phyloP scores from a whole-genome alignment of 2,113 vertebrate species.

The Pseudonaja textilis region DNA sequence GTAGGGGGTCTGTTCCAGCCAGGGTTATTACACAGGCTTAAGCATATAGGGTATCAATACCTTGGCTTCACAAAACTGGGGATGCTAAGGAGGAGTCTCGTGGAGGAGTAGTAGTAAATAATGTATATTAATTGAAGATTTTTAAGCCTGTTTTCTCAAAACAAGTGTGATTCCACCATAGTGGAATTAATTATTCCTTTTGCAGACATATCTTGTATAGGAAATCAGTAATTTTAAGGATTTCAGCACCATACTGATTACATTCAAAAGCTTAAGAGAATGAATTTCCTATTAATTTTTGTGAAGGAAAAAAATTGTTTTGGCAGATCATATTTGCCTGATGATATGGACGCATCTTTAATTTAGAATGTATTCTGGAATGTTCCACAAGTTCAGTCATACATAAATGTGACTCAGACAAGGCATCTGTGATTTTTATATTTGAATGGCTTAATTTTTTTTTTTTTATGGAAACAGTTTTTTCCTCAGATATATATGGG shows the following conservation, averaged over 20 bases:
- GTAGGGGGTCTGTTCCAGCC: too few relatives aligned
- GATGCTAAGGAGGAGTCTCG: too few relatives aligned
- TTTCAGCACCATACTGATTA: not conserved
- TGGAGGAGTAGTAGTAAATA: not conserved
- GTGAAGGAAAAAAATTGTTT: not conserved
- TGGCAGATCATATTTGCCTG: not conserved
- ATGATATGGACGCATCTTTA: not conserved
- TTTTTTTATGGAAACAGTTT: not conserved
- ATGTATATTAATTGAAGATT: not conserved
- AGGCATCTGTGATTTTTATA: not conserved
- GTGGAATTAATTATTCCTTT: not conserved
- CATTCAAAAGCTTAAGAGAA: not conserved
- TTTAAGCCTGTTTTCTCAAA: too few relatives aligned
- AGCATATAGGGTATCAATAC: too few relatives aligned
- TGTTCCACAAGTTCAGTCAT: not conserved
- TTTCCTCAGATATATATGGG: not conserved
- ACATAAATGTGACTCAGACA: conserved; percentile 12
- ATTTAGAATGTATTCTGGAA: not conserved
- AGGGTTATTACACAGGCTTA: too few relatives aligned
- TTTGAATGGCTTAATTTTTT: not conserved
- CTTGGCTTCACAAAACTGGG: too few relatives aligned
- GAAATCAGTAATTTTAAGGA: accelerated
- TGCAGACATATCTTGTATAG: not conserved
- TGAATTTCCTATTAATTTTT: not conserved
- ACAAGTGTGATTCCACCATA: too few relatives aligned